Conservation (phyloP, 2,113 vertebrate genomes). For the Brachyhypopomus gauderio region DNA sequence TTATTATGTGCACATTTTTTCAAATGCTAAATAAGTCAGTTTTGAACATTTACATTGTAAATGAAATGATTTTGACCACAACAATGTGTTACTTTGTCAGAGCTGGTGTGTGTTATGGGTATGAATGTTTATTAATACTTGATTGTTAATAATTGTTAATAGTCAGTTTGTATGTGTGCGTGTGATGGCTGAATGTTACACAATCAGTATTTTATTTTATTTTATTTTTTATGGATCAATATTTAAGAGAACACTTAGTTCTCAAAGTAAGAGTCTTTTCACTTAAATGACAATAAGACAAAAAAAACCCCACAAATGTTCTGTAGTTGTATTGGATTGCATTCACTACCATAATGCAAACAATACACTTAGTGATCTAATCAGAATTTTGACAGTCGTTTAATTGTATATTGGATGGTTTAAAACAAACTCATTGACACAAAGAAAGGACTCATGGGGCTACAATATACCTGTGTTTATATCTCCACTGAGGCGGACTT, state of each 20-base stretch:
- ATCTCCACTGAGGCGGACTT: too few relatives aligned
- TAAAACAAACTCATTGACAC: background rate
- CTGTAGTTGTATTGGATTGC: background rate
- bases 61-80: constrained; percentile 39
- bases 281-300: constrained; percentile 13
- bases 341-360: background rate
- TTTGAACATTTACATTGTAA: constrained; percentile 51
- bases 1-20: constrained; percentile 66
- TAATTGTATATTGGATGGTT: background rate
- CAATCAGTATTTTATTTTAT: constrained; percentile 62
- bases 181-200: constrained; percentile 53
- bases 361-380: background rate
- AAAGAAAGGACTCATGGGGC: background rate
- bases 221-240: constrained; percentile 16
- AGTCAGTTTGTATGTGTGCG: constrained; percentile 61
- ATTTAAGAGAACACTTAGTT: constrained; percentile 6
- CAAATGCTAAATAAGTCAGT: constrained; percentile 59
- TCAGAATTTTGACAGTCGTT: background rate
- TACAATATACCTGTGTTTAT: background rate
- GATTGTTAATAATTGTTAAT: constrained; percentile 71
- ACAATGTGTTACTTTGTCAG: constrained; percentile 63
- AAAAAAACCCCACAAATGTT: background rate
- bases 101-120: constrained; percentile 66
- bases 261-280: background rate
- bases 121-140: constrained; percentile 71